A percentile compares a stretch with the other conserved stretches of the same genome.
These are phyloP conservation scores for Myotis brandtii DNA, from an alignment of 2,113 vertebrate genomes.

Conservation along the genomic window DNA sequence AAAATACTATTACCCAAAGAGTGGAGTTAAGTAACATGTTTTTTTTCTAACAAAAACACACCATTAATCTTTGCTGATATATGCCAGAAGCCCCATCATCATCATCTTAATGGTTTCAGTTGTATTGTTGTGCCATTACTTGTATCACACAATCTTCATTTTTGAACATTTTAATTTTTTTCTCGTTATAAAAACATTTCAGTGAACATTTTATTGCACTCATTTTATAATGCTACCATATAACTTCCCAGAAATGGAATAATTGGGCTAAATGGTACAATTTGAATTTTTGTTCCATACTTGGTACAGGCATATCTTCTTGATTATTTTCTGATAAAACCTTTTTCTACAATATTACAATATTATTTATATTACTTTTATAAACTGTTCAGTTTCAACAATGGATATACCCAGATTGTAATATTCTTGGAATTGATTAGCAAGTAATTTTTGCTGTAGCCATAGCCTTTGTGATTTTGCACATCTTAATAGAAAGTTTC, in stretches of 20 bases:
- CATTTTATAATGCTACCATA: neutral
- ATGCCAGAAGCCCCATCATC: neutral
- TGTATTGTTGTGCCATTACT: neutral
- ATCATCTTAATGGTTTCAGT: neutral
- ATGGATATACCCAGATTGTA: neutral
- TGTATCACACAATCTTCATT: neutral
- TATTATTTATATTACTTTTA: constrained; percentile 4
- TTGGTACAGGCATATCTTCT: neutral
- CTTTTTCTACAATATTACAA: neutral
- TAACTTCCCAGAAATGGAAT: neutral
- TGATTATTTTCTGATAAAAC: neutral
- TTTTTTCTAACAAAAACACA: neutral
- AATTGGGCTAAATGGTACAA: neutral
- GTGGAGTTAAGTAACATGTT: neutral
- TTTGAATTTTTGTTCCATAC: neutral
- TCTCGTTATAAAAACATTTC: neutral
- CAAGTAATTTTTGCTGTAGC: neutral
- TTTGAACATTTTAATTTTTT: constrained; percentile 9
- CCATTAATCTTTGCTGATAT: neutral
- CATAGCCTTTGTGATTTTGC: neutral
- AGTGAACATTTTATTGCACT: neutral
- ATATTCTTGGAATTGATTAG: neutral
- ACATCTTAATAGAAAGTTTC: neutral
- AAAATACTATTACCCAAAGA: neutral
- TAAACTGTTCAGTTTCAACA: neutral